phyloP scores from a whole-genome alignment of 2,113 vertebrate species.

The Typhlomys cinereus region DNA sequence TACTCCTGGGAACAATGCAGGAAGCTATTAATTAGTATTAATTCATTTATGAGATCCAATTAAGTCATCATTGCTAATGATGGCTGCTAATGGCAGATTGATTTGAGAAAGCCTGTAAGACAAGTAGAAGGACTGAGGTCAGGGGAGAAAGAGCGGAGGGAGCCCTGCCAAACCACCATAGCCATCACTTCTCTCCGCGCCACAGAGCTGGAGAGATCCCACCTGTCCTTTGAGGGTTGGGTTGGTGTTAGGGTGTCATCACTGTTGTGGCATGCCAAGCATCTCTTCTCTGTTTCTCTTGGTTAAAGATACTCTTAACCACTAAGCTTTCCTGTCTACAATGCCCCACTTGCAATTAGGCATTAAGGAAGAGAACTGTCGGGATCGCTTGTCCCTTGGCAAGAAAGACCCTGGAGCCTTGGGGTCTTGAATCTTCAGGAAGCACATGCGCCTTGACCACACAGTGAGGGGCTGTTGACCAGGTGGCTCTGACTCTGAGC shows the following conservation, averaged over 20 bases:
- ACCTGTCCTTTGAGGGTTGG: not conserved
- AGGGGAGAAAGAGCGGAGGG: not conserved
- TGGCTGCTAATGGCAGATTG: not conserved
- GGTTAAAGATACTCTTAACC: not conserved
- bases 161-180: not conserved
- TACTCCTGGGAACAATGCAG: conserved; percentile 39
- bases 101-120: not conserved
- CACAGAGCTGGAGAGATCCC: not conserved
- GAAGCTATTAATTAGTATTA: conserved; percentile 53
- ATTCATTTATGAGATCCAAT: conserved; percentile 55
- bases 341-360: not conserved
- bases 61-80: not conserved
- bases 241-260: not conserved
- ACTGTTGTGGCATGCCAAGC: not conserved
- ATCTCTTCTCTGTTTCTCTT: not conserved
- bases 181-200: not conserved
- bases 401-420: not conserved
- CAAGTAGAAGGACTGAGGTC: not conserved
- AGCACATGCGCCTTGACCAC: not conserved
- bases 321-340: not conserved
- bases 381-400: not conserved
- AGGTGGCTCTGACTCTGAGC: not conserved
- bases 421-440: not conserved
- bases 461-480: not conserved
- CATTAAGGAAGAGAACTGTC: not conserved